These are phyloP conservation scores for Antigone vipio DNA, from an alignment of 2,113 vertebrate species.

Conservation along the genomic window DNA sequence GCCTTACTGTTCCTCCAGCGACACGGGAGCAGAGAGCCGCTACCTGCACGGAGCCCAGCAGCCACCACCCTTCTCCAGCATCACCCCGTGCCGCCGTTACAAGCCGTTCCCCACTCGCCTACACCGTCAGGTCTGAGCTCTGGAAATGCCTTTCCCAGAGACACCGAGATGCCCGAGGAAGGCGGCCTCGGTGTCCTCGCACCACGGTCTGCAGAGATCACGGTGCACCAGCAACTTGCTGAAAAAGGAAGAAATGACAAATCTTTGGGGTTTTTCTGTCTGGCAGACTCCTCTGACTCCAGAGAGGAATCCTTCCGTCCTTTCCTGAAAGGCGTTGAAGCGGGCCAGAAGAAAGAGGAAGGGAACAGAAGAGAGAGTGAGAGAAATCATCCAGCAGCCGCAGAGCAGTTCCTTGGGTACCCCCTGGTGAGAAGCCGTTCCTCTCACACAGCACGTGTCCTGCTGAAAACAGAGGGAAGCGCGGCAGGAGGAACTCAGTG, in stretches of 20 bases:
- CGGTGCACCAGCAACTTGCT: neutral
- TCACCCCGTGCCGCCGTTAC: neutral
- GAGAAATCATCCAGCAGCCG: neutral
- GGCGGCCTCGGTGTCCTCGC: neutral
- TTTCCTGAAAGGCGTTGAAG: neutral
- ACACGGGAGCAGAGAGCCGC: neutral
- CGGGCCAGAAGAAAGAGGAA: neutral
- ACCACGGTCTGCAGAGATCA: neutral
- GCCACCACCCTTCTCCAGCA: neutral
- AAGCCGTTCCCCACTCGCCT: neutral
- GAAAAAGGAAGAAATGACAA: neutral
- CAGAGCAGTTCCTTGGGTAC: neutral
- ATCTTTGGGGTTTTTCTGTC: neutral
- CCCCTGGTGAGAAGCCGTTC: neutral
- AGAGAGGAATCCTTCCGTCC: neutral
- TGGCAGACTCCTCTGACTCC: neutral
- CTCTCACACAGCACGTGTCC: too few relatives aligned
- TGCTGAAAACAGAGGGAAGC: neutral
- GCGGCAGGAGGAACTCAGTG: accelerated
- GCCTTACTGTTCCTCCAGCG: neutral
- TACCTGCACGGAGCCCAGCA: neutral
- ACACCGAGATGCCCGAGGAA: neutral
- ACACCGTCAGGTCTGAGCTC: neutral
- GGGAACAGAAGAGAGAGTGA: neutral
- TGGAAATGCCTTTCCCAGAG: neutral